Evolutionary conservation across 2,888 invertebrate genomes (phyloP).

Genomic region (Tolmerus cingulatus): DNA sequence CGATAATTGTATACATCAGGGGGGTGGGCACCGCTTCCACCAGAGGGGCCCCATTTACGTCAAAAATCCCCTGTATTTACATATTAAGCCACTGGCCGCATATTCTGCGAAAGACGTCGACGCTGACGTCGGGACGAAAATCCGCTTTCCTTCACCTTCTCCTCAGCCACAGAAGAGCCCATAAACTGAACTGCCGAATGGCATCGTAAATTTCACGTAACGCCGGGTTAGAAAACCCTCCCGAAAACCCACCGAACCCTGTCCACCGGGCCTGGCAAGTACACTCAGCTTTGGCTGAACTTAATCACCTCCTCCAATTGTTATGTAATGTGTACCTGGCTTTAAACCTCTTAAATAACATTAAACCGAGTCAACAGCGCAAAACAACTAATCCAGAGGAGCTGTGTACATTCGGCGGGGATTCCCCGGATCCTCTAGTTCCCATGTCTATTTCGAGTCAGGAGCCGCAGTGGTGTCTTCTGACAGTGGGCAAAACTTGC

Average conservation of each 20-base stretch:
- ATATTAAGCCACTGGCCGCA: not conserved
- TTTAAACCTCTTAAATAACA: slow-evolving; percentile 42
- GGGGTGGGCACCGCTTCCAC: not conserved
- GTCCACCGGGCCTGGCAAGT: not conserved
- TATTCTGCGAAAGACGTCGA: not conserved
- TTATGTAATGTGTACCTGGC: slow-evolving; percentile 38
- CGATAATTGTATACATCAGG: not conserved
- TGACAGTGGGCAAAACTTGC: slow-evolving; percentile 37
- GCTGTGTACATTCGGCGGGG: not conserved
- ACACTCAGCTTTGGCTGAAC: slow-evolving; percentile 23
- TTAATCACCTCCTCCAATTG: slow-evolving; percentile 41
- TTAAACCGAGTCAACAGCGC: slow-evolving; percentile 34
- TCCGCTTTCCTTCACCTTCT: slow-evolving; percentile 12
- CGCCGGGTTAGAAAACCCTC: slow-evolving; percentile 17
- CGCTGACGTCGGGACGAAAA: not conserved
- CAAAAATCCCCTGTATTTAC: slow-evolving; percentile 8
- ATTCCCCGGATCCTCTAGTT: not conserved
- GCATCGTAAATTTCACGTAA: slow-evolving; percentile 36
- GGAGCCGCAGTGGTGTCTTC: slow-evolving; percentile 36
- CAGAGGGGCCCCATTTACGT: not conserved
- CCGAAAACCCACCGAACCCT: not conserved
- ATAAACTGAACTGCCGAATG: slow-evolving; percentile 35
- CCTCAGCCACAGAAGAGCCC: not conserved
- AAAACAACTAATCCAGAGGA: slow-evolving; percentile 36
- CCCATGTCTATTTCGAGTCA: slow-evolving; percentile 26